Percentiles rank a stretch among this genome's conserved stretches.
Conservation (phyloP, 1,140 invertebrate species). For the Drosophila parabipectinata region DNA sequence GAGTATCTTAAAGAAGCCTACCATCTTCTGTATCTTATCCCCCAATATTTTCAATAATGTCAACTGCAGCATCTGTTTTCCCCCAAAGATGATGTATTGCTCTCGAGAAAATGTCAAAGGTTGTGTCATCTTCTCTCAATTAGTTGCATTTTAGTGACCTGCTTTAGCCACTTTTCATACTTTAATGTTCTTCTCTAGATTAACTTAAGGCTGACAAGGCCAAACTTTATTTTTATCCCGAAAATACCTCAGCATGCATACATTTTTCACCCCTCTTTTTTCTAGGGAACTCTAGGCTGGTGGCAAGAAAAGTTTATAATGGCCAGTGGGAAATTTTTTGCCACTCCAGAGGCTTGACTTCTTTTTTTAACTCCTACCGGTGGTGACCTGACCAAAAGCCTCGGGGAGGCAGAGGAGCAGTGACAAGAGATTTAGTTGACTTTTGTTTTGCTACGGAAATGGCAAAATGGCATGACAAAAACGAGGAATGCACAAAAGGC, state of each 20-base stretch:
- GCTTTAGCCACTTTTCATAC: neutral
- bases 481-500: conserved; percentile 58
- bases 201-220: conserved; percentile 40
- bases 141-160: conserved; percentile 25
- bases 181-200: conserved; percentile 6
- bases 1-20: neutral
- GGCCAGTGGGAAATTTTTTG: conserved; percentile 18
- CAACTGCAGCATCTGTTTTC: conserved; percentile 36
- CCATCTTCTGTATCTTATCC: no score
- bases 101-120: conserved; percentile 26
- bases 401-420: conserved; percentile 40
- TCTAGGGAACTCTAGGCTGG: conserved; percentile 15
- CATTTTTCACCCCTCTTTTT: conserved; percentile 10
- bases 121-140: conserved; percentile 26
- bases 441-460: conserved; percentile 63
- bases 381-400: conserved; percentile 49
- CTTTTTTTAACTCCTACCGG: conserved; percentile 1
- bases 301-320: conserved; percentile 33
- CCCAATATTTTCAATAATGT: conserved; percentile 20
- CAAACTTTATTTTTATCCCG: conserved; percentile 41
- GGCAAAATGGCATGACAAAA: conserved; percentile 65
- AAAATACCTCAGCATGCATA: conserved; percentile 23
- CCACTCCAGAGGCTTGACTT: conserved; percentile 26
- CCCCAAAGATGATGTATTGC: conserved; percentile 40
- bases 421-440: conserved; percentile 67